Percentiles rank a stretch among this genome's conserved stretches.
phyloP scores from a whole-genome alignment of 2,797 vertebrate species.

The Enteromius treurensis region DNA sequence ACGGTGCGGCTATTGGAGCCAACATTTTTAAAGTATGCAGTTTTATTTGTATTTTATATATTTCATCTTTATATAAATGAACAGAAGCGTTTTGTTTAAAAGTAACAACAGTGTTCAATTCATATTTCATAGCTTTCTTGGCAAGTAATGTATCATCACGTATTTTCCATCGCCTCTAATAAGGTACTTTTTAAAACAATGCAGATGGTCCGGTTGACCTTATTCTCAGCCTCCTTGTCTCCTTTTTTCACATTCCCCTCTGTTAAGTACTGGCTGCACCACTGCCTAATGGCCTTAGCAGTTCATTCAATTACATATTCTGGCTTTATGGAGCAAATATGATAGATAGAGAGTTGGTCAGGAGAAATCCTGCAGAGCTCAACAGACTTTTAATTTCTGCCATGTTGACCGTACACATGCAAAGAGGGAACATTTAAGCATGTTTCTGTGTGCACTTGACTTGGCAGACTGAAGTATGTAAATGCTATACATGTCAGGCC shows the following conservation, averaged over 20 bases:
- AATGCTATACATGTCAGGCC: background rate
- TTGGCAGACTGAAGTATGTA: conserved; percentile 8
- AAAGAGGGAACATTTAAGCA: conserved; percentile 2
- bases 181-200: background rate
- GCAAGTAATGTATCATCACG: background rate
- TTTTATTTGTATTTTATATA: background rate
- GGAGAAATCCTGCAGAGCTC: conserved; percentile 19
- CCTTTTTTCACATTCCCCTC: conserved; percentile 31
- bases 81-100: background rate
- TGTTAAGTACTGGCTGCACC: conserved; percentile 6
- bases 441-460: background rate
- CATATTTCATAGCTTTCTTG: background rate
- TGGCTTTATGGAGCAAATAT: conserved; percentile 37
- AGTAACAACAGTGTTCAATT: background rate
- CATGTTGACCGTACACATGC: conserved; percentile 57
- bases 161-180: background rate
- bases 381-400: conserved; percentile 50
- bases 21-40: no score
- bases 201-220: conserved; percentile 17
- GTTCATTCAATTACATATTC: conserved; percentile 49
- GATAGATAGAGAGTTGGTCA: conserved; percentile 34
- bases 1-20: no score
- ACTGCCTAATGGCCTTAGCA: conserved; percentile 51
- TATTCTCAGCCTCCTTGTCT: conserved; percentile 8
- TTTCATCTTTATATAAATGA: background rate